These are phyloP conservation scores for Mastomys natalensis DNA, from an alignment of 2,113 vertebrate genomes.

Conservation along the genomic window DNA sequence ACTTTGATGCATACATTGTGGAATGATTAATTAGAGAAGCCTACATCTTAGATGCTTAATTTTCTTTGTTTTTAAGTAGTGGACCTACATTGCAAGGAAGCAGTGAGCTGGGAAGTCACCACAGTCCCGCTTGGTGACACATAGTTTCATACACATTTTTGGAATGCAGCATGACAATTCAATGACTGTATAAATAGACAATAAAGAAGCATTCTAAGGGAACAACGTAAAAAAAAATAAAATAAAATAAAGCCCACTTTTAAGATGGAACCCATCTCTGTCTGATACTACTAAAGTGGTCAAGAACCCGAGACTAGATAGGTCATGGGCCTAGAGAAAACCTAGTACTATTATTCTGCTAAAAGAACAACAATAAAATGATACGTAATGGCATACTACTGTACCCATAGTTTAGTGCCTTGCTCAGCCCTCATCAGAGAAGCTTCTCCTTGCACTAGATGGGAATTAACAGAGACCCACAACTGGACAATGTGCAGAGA, in stretches of 20 bases:
- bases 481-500: not conserved
- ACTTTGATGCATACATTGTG: not conserved
- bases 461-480: not conserved
- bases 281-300: not conserved
- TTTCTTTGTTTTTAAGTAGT: not conserved
- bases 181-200: not conserved
- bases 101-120: not conserved
- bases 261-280: not conserved
- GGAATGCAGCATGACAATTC: not conserved
- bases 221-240: no score
- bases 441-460: not conserved
- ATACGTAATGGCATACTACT: not conserved
- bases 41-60: not conserved
- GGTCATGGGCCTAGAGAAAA: not conserved
- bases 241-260: no score
- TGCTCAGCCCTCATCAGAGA: not conserved
- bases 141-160: not conserved
- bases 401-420: not conserved
- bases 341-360: not conserved
- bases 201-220: not conserved
- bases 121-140: not conserved
- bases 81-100: not conserved
- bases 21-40: not conserved
- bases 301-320: not conserved
- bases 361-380: not conserved